Percentiles rank a stretch among this genome's conserved stretches.
phyloP scores from a whole-genome alignment of 2,888 invertebrate genomes.

The Alentia gelatinosa region DNA sequence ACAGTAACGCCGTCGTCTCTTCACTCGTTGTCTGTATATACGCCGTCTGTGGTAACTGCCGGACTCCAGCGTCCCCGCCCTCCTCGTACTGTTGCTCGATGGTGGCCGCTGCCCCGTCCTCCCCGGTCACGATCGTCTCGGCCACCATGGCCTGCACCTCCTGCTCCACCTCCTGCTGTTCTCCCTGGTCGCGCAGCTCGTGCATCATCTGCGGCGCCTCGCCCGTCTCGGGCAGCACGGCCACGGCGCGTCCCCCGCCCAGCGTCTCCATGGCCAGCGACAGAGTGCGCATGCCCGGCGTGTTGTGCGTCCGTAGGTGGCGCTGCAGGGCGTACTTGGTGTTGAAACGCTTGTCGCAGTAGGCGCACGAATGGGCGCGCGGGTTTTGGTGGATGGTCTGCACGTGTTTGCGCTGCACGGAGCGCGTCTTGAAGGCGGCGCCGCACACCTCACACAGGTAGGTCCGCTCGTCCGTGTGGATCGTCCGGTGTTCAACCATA shows the following conservation, averaged over 20 bases:
- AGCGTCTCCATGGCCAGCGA: slow-evolving; percentile 14
- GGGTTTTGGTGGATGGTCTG: slow-evolving; percentile 80
- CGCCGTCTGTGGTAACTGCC: slow-evolving; percentile 42
- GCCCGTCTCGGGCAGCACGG: neutral
- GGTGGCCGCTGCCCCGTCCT: neutral
- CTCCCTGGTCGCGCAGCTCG: neutral
- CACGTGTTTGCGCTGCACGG: slow-evolving; percentile 80
- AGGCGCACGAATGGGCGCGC: slow-evolving; percentile 75
- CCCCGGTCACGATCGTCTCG: neutral
- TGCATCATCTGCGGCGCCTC: neutral
- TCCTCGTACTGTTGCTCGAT: neutral
- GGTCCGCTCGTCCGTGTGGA: slow-evolving; percentile 81
- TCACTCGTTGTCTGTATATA: slow-evolving; percentile 46
- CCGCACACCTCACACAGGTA: slow-evolving; percentile 83
- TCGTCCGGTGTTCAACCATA: slow-evolving; percentile 77
- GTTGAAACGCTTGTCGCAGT: slow-evolving; percentile 80
- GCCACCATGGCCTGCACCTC: neutral
- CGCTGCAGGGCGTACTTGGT: slow-evolving; percentile 80
- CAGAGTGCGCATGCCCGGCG: slow-evolving; percentile 49
- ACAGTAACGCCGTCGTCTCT: slow-evolving; percentile 49
- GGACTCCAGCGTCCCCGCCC: neutral
- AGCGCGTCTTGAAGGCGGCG: slow-evolving; percentile 81
- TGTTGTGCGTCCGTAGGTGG: slow-evolving; percentile 77
- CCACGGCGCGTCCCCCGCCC: neutral
- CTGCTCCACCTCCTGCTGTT: neutral